Evolutionary conservation across 1,140 invertebrate species (phyloP), one percentile per base, ranked within the genome.

Genomic region (Bathynomus jamesi): DNA sequence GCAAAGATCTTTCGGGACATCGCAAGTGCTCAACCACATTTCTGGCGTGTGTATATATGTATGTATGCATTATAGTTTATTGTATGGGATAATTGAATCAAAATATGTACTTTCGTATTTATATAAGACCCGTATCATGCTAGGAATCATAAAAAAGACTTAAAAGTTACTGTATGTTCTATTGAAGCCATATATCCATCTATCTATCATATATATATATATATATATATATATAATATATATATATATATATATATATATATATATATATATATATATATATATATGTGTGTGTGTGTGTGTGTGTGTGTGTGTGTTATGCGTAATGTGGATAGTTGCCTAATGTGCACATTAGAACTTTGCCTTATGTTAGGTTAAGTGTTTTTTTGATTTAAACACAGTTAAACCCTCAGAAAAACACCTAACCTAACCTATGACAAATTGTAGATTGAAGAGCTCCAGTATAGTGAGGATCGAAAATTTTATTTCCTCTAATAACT

Each of bases 11-110:
- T 21, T 28, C 28, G 28, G 24, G 28, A 61, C 17, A 10, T 29
- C 30, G 13, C 65, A 61, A 24, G 32, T 8, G 2, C n/a, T 4
- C 25, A 60, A 5, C 30, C 65, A 60, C 7, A 27, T 31, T 3
- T 61, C 40, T 72, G 46, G n/a, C 25, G 27, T 31, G 40, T 72
- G 27, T 69, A 40, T 32, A 65, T 66, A 13, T 64, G 27, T 69
- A 65, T 69, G 53, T 64, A 27, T 64, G 27, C 29, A 24, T 64
- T n/a, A 28, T 7, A 30, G 29, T 61, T 7, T 64, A 28, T 69
- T 25, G 28, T 5, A 67, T 11, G 10, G 4, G 3, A 40, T 24
- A 24, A 11, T 46, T 66, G 21, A 11, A 40, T 66, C 5, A 11
- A 40, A 8, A 31, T 66, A 66, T 29, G 21, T 66, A 29, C n/a